Percentiles rank a stretch among this genome's conserved stretches.
phyloP scores from a whole-genome alignment of 2,888 invertebrate genomes.

The Macaria notata region DNA sequence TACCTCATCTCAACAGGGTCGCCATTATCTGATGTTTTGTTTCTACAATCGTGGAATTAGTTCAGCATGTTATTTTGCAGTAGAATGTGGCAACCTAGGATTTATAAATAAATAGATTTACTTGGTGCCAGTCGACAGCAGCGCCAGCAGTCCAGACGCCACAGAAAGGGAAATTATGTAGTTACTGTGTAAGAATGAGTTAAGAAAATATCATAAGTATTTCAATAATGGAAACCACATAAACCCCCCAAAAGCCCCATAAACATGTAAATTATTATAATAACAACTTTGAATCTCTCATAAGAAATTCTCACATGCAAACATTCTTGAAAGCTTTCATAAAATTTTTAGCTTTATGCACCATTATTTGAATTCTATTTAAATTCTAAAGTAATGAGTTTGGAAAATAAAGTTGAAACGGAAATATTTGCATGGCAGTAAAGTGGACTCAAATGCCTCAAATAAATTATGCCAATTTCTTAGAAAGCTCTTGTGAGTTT shows the following conservation, averaged over 20 bases:
- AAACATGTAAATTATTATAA: neutral
- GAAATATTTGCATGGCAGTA: neutral
- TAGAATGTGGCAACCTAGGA: constrained; percentile 35
- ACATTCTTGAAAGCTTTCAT: constrained; percentile 1
- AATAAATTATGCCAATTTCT: too few relatives aligned
- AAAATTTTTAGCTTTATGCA: constrained; percentile 5
- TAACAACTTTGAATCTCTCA: neutral
- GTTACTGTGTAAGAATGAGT: constrained; percentile 81
- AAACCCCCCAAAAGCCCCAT: too few relatives aligned
- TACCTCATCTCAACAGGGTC: constrained; percentile 35
- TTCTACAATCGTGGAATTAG: constrained; percentile 3
- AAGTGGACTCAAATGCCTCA: too few relatives aligned
- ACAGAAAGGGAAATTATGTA: constrained; percentile 95
- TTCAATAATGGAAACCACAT: constrained; percentile 8
- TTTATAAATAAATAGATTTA: constrained; percentile 45
- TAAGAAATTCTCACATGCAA: constrained; percentile 5
- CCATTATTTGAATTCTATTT: neutral
- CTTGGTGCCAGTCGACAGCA: constrained; percentile 96
- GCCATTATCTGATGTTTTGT: constrained; percentile 22
- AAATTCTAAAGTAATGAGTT: constrained; percentile 2
- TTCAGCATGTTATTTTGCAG: constrained; percentile 3
- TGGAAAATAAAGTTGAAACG: neutral
- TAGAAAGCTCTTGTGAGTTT: too few relatives aligned
- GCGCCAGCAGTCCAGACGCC: constrained; percentile 94
- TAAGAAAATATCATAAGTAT: constrained; percentile 42